Evolutionary conservation across 37 sponge, comb jelly and placozoan genomes (phyloP), one percentile per base, ranked within the genome.

Genomic region (Diacarnus erythraeanus): DNA sequence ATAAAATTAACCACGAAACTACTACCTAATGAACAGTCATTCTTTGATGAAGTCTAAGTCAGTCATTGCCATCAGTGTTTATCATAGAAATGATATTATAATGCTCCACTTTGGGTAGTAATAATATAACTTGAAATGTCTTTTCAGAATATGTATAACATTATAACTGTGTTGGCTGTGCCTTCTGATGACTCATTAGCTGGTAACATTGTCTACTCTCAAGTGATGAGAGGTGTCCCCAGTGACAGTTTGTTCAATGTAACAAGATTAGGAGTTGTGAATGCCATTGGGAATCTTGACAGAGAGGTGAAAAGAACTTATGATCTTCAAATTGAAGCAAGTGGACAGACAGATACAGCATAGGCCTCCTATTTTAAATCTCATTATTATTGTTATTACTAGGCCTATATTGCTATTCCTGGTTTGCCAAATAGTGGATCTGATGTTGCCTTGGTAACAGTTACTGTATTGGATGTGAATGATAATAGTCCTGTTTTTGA

Each of bases 401-500:
- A 69, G 69, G 69, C 69, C 2, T 36, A 36, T 33, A 33, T 36
- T 4, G 6, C 21, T 36, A 38, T 47, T 12, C 51, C 51, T 47
- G 51, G 51, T 12, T 15, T 47, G 51, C 51, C 51, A 6, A 47
- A 47, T 3, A 69, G 37, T 69, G 38, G 38, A 25, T 31, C 38
- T 21, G 36, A 25, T 18, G 35, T 38, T 33, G 69, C 69, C 18
- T 31, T 33, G 31, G 69, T 69, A 10, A 33, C 38, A 3, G 31
- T 69, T 36, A 72, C 73, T 43, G 73, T 72, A 9, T 5, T 44
- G 47, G 73, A 72, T 29, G 27, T 72, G 42, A 72, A 72, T 21
- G 73, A 72, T 54, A 72, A 72, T 54, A 20, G 4, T 25, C 73
- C 73, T 5, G 73, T 72, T 8, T n/a, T 69, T 18, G 69, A 69